A percentile compares a stretch with the other conserved stretches of the same genome.
phyloP scores from a whole-genome alignment of 2,797 vertebrate genomes.

The Lepus oiostolus region DNA sequence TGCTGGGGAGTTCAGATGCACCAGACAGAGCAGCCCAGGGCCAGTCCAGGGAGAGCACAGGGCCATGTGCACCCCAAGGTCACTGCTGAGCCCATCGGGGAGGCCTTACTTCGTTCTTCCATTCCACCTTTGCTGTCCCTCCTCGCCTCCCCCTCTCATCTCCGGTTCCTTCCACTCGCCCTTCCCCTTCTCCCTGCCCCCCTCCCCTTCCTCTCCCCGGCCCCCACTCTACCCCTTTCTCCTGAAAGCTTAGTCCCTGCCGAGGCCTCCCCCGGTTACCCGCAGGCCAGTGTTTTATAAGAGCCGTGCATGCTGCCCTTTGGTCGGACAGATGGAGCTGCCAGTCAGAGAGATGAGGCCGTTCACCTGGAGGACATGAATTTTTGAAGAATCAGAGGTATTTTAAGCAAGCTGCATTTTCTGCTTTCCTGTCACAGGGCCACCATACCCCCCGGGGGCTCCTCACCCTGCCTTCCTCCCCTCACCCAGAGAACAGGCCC shows the following conservation, averaged over 20 bases:
- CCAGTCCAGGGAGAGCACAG: background rate
- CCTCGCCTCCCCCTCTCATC: background rate
- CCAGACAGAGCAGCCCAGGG: too few relatives aligned
- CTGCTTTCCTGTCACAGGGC: conserved; percentile 59
- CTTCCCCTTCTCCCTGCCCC: fast-evolving
- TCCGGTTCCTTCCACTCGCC: background rate
- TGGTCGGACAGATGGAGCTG: conserved; percentile 45
- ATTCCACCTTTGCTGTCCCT: too few relatives aligned
- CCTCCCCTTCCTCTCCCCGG: fast-evolving
- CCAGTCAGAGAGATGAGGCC: background rate
- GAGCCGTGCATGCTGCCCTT: background rate
- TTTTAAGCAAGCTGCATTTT: background rate
- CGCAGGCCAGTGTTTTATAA: conserved; percentile 24
- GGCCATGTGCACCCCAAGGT: fast-evolving
- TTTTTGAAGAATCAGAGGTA: conserved; percentile 19
- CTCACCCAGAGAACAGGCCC: background rate
- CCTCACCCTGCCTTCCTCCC: background rate
- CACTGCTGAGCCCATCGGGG: background rate
- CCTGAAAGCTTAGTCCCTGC: conserved; percentile 39
- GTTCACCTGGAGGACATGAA: background rate
- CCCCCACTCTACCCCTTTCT: background rate
- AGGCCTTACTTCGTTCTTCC: background rate
- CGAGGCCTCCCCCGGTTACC: conserved; percentile 31
- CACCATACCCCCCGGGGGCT: background rate
- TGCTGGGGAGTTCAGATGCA: background rate